A percentile compares a stretch with the other conserved stretches of the same genome.
These are phyloP conservation scores for Drosophila trapezifrons DNA, from an alignment of 1,140 invertebrate genomes.

Conservation along the genomic window DNA sequence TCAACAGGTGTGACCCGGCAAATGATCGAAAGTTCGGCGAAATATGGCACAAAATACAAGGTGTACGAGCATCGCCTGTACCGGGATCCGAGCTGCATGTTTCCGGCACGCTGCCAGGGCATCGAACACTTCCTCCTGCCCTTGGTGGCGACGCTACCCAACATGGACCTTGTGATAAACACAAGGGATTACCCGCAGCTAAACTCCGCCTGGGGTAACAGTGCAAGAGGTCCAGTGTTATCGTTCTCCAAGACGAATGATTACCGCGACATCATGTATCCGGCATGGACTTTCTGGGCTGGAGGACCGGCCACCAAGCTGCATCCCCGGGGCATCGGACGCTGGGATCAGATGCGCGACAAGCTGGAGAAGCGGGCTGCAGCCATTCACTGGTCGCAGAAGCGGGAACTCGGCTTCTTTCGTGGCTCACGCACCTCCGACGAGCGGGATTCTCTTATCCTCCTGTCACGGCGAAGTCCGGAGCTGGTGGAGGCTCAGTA, in stretches of 20 bases:
- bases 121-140: constrained; percentile 95
- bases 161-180: constrained; percentile 96
- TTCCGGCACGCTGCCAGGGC: constrained; percentile 95
- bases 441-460: constrained; percentile 95
- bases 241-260: constrained; percentile 96
- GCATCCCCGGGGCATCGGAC: constrained; percentile 95
- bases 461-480: constrained; percentile 91
- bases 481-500: constrained; percentile 95
- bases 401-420: constrained; percentile 93
- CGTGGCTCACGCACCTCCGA: constrained; percentile 95
- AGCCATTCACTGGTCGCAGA: constrained; percentile 91
- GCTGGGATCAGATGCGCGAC: constrained; percentile 94
- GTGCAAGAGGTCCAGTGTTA: constrained; percentile 89
- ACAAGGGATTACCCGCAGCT: constrained; percentile 96
- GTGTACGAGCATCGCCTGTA: constrained; percentile 90
- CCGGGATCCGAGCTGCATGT: constrained; percentile 93
- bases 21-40: constrained; percentile 87
- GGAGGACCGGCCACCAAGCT: constrained; percentile 97
- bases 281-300: constrained; percentile 99
- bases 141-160: constrained; percentile 88
- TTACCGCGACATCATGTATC: constrained; percentile 97
- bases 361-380: constrained; percentile 88
- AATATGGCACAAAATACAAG: constrained; percentile 91
- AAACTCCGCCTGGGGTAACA: constrained; percentile 63
- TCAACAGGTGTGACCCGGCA: constrained; percentile 87